Evolutionary conservation across 2,888 invertebrate species (phyloP).

Genomic region (Tortricodes alternella): DNA sequence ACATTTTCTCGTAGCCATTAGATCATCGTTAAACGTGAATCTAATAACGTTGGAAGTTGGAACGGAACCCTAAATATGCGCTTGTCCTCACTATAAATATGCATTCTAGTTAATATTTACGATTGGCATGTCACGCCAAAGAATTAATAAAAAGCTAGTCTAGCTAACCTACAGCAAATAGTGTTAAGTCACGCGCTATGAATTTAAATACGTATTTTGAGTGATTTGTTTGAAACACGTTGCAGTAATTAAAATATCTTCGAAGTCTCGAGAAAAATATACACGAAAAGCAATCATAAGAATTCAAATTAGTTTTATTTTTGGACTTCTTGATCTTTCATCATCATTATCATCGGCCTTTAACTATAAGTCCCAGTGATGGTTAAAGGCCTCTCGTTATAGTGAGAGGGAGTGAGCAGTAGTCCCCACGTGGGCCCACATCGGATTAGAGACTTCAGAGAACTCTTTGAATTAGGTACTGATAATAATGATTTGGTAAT

Average conservation of each 20-base stretch:
- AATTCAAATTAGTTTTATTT: too few relatives aligned
- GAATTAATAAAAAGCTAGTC: constrained; percentile 14
- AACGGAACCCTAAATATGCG: constrained; percentile 1
- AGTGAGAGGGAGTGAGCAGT: too few relatives aligned
- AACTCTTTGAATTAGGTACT: too few relatives aligned
- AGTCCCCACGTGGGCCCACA: too few relatives aligned
- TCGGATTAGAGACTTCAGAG: too few relatives aligned
- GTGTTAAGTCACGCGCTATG: constrained; percentile 7
- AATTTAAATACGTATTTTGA: neutral
- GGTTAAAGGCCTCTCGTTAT: too few relatives aligned
- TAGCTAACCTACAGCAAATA: neutral
- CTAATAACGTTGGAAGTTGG: neutral
- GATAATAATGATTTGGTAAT: too few relatives aligned
- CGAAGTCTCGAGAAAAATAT: neutral
- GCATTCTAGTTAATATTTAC: constrained; percentile 22
- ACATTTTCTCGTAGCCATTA: too few relatives aligned
- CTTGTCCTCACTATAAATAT: constrained; percentile 6
- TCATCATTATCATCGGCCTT: too few relatives aligned
- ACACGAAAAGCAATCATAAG: too few relatives aligned
- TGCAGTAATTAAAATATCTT: neutral
- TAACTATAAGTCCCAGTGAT: too few relatives aligned
- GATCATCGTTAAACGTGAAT: neutral
- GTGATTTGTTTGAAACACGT: neutral
- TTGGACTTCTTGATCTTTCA: too few relatives aligned
- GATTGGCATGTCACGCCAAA: constrained; percentile 24